Percentiles rank a stretch among this genome's conserved stretches.
phyloP scores from a whole-genome alignment of 2,113 vertebrate genomes.

The Syngnathoides biaculeatus region DNA sequence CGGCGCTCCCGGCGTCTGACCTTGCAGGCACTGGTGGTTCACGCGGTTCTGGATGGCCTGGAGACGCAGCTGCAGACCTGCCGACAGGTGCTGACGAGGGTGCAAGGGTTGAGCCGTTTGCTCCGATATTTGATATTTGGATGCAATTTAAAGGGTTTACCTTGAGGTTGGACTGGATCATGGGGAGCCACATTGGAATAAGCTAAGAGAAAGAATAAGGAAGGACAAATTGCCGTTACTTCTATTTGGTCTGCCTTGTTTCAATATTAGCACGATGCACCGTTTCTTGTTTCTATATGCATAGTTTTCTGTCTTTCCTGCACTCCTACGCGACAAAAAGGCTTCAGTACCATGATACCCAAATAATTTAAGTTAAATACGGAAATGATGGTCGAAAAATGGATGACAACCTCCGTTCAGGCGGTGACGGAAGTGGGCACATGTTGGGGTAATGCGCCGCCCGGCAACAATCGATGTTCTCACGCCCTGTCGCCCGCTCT shows the following conservation, averaged over 20 bases:
- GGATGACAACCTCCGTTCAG: no score
- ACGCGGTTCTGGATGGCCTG: slow-evolving; percentile 97
- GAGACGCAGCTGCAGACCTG: slow-evolving; percentile 91
- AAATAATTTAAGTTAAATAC: not conserved
- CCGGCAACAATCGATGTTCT: no score
- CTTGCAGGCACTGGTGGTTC: slow-evolving; percentile 90
- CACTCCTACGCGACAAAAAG: no score
- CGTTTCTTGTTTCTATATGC: no score
- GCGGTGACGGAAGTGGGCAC: no score
- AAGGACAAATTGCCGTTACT: slow-evolving; percentile 1
- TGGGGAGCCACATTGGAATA: slow-evolving; percentile 98
- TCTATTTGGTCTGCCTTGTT: not conserved
- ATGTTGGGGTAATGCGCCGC: no score
- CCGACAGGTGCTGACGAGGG: slow-evolving; percentile 85
- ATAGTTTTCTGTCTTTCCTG: no score
- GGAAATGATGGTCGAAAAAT: no score
- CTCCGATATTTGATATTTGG: not conserved
- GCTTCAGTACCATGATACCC: no score
- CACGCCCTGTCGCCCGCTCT: no score
- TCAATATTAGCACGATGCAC: no score
- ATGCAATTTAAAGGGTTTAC: slow-evolving; percentile 66
- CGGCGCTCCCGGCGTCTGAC: slow-evolving; percentile 75
- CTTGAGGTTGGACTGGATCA: slow-evolving; percentile 98
- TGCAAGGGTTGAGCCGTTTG: not conserved
- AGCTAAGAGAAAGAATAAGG: slow-evolving; percentile 74